These are phyloP conservation scores for Sussaba pulchella DNA, from an alignment of 2,888 invertebrate genomes.

Conservation along the genomic window DNA sequence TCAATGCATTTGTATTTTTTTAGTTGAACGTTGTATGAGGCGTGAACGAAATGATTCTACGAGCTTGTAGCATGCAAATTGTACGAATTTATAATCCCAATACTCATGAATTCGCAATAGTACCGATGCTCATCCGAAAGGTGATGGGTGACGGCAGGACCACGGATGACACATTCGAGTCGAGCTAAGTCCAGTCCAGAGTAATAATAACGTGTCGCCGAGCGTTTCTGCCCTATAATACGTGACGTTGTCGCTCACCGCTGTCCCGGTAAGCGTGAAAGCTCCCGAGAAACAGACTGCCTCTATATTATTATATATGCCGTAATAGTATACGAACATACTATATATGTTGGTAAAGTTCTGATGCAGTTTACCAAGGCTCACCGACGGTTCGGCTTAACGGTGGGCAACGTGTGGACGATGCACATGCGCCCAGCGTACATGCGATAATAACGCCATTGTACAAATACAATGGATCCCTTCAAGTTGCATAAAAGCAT, in stretches of 20 bases:
- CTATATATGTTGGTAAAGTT: constrained; percentile 31
- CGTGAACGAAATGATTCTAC: not conserved
- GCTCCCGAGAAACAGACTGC: constrained; percentile 25
- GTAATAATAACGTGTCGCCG: constrained; percentile 33
- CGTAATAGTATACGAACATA: constrained; percentile 17
- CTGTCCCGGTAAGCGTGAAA: constrained; percentile 23
- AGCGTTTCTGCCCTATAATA: constrained; percentile 20
- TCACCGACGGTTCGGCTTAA: constrained; percentile 26
- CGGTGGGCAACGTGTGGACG: constrained; percentile 10
- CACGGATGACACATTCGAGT: constrained; percentile 4
- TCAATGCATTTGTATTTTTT: no score
- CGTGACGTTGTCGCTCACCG: constrained; percentile 11
- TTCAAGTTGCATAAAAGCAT: constrained; percentile 50
- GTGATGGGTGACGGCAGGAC: not conserved
- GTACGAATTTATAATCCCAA: not conserved
- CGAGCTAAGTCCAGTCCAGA: constrained; percentile 5
- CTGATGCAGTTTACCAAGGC: constrained; percentile 23
- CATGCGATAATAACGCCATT: constrained; percentile 56
- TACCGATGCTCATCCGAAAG: not conserved
- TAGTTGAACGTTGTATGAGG: not conserved
- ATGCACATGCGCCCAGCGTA: constrained; percentile 23
- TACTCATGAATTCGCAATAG: not conserved
- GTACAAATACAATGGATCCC: constrained; percentile 58
- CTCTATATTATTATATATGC: constrained; percentile 8
- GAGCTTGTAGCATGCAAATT: not conserved